Evolutionary conservation across 2,888 invertebrate species (phyloP).

Genomic region (Drosophila melanosoma): DNA sequence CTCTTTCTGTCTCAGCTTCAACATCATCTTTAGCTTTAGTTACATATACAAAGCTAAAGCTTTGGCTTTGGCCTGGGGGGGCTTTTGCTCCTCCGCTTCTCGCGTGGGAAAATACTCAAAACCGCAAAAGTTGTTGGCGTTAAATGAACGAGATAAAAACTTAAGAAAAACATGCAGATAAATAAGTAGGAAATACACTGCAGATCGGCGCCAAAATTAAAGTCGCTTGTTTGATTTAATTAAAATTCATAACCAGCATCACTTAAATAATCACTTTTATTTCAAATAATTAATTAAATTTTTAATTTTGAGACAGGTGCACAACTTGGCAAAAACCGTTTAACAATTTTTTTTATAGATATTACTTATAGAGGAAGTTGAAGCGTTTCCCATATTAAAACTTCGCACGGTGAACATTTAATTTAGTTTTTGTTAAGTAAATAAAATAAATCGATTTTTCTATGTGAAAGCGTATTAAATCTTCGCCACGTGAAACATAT

Average conservation of each 20-base stretch:
- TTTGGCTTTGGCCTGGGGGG: conserved; percentile 4
- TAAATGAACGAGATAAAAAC: conserved; percentile 50
- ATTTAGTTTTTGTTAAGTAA: background rate
- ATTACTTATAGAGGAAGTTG: conserved; percentile 1
- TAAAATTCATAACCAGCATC: no score
- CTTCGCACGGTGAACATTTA: conserved; percentile 35
- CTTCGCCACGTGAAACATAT: background rate
- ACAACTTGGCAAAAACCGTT: no score
- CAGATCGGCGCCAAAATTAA: background rate
- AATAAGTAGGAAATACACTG: conserved; percentile 26
- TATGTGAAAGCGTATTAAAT: background rate
- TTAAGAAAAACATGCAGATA: background rate
- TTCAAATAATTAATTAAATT: no score
- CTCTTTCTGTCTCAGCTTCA: background rate
- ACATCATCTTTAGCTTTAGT: background rate
- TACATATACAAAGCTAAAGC: background rate
- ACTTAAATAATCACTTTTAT: background rate
- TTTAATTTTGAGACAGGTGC: no score
- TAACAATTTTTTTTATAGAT: no score
- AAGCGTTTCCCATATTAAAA: conserved; percentile 7
- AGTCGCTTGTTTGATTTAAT: no score
- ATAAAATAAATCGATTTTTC: background rate
- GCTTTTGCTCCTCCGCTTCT: conserved; percentile 19
- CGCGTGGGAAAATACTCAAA: conserved; percentile 55
- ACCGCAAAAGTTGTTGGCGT: conserved; percentile 57